phyloP scores from a whole-genome alignment of 2,888 invertebrate genomes.

The Tanytarsus gracilentus region DNA sequence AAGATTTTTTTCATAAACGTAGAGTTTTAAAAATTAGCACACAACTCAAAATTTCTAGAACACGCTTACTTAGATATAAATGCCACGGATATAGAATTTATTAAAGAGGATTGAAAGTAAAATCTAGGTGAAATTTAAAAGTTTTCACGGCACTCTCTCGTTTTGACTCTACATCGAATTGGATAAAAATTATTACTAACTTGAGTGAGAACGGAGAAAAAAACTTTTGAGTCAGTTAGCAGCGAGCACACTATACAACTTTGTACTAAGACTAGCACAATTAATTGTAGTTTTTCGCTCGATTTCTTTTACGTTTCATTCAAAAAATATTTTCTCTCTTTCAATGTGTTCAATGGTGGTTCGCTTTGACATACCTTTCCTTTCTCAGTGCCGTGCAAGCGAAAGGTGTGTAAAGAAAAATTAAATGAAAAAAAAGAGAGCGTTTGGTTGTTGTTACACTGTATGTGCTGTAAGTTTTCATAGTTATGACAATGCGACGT shows the following conservation, averaged over 20 bases:
- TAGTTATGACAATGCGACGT: too few species aligned
- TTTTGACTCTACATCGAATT: not conserved
- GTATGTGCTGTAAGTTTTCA: too few species aligned
- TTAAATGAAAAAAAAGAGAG: not conserved
- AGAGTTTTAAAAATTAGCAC: too few species aligned
- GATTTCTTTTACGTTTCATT: slow-evolving; percentile 1
- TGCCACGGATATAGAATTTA: too few species aligned
- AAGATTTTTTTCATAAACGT: too few species aligned
- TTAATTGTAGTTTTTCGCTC: slow-evolving; percentile 2
- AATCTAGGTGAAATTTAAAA: not conserved
- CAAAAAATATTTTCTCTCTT: not conserved
- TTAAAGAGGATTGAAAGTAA: too few species aligned
- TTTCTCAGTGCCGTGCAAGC: not conserved
- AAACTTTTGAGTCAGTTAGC: not conserved
- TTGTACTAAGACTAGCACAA: not conserved
- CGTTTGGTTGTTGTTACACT: too few species aligned
- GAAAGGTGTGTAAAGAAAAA: not conserved
- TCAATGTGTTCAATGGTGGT: not conserved
- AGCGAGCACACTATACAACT: not conserved
- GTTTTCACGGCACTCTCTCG: not conserved
- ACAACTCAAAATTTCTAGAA: too few species aligned
- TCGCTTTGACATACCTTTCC: not conserved
- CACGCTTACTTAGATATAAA: too few species aligned
- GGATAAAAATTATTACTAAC: too few species aligned
- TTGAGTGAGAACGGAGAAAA: slow-evolving; percentile 1